phyloP scores from a whole-genome alignment of 2,113 vertebrate genomes.

The Lipotes vexillifer region DNA sequence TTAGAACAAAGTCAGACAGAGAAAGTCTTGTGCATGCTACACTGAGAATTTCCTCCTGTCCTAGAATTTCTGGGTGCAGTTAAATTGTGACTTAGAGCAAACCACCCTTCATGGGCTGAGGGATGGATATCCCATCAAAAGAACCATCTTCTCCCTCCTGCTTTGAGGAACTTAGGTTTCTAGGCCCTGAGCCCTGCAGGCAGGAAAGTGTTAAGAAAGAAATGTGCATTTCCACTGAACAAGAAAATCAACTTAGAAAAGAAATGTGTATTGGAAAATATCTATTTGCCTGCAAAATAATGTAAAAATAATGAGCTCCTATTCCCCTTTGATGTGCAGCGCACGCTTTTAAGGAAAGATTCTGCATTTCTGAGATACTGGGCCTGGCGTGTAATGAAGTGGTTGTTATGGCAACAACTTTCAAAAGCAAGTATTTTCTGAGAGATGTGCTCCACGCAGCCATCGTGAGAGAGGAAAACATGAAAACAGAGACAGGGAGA shows the following conservation, averaged over 20 bases:
- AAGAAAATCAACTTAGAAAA: slow-evolving; percentile 84
- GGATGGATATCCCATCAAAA: slow-evolving; percentile 32
- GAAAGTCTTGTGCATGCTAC: neutral
- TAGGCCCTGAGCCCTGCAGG: slow-evolving; percentile 65
- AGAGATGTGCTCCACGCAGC: slow-evolving; percentile 88
- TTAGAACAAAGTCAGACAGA: neutral
- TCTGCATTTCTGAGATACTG: slow-evolving; percentile 88
- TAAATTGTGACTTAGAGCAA: neutral
- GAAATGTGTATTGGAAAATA: slow-evolving; percentile 81
- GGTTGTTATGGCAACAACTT: slow-evolving; percentile 89
- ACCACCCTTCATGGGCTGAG: neutral
- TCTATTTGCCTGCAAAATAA: slow-evolving; percentile 87
- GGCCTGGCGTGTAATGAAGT: slow-evolving; percentile 85
- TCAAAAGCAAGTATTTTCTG: slow-evolving; percentile 88
- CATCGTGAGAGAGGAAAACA: slow-evolving; percentile 85
- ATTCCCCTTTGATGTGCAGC: slow-evolving; percentile 85
- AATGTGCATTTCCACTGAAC: slow-evolving; percentile 79
- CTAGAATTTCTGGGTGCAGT: slow-evolving; percentile 2
- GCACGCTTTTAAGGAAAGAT: slow-evolving; percentile 87
- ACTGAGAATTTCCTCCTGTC: neutral
- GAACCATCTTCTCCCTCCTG: slow-evolving; percentile 54
- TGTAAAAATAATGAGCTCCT: slow-evolving; percentile 87
- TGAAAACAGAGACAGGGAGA: slow-evolving; percentile 86
- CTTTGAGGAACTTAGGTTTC: slow-evolving; percentile 63
- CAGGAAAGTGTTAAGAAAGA: slow-evolving; percentile 76